Evolutionary conservation across 2,797 vertebrate species (phyloP).

Genomic region (Eutrigla gurnardus): DNA sequence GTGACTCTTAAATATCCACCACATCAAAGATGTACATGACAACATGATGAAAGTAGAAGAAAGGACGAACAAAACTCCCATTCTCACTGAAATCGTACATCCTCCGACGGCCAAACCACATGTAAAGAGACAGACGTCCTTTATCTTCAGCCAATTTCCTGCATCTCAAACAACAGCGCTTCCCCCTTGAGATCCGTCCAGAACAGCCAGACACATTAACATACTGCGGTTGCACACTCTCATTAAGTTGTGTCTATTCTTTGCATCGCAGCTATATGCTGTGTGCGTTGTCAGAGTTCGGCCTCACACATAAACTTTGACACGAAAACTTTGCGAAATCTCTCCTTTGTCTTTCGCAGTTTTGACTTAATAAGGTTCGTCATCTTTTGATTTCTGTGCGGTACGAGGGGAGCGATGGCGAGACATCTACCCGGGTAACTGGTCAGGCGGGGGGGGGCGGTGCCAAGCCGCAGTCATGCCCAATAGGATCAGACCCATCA

Average conservation of each 20-base stretch:
- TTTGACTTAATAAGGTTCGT: constrained; percentile 32
- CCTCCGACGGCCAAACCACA: constrained; percentile 70
- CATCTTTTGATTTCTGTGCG: constrained; percentile 22
- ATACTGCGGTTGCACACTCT: constrained; percentile 29
- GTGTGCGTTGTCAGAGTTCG: constrained; percentile 32
- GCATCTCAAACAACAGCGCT: constrained; percentile 51
- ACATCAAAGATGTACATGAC: constrained; percentile 65
- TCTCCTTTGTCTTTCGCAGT: constrained; percentile 37
- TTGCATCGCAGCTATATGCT: constrained; percentile 18
- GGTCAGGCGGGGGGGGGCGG: constrained; percentile 24
- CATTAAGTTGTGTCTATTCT: constrained; percentile 13
- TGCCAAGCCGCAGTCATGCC: constrained; percentile 48
- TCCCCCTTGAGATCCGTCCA: constrained; percentile 42
- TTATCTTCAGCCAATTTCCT: constrained; percentile 72
- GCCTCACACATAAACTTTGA: constrained; percentile 49
- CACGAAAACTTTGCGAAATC: constrained; percentile 37
- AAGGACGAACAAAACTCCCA: constrained; percentile 60
- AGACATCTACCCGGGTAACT: constrained; percentile 35
- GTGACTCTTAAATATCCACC: constrained; percentile 27
- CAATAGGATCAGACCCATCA: constrained; percentile 54
- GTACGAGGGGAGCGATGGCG: constrained; percentile 15
- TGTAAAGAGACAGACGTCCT: constrained; percentile 58
- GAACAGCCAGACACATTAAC: constrained; percentile 40
- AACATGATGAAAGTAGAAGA: constrained; percentile 57
- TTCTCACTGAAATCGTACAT: constrained; percentile 50